phyloP scores from a whole-genome alignment of 2,797 vertebrate species.

The Poecilia velifera region DNA sequence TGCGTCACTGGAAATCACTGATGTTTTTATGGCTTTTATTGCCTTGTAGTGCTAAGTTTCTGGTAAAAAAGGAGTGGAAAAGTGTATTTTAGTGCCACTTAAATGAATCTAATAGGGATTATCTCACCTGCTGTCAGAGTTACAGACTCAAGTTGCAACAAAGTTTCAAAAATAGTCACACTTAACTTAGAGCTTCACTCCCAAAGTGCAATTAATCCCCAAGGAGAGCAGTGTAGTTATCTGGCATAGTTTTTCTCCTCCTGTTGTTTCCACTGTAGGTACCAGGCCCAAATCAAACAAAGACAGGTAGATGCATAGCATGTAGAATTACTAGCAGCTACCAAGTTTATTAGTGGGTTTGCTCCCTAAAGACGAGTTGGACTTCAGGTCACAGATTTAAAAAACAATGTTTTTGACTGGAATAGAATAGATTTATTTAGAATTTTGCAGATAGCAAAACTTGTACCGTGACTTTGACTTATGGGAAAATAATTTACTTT shows the following conservation, averaged over 20 bases:
- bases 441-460: background rate
- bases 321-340: too few relatives aligned
- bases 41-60: conserved; percentile 5
- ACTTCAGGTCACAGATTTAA: background rate
- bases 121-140: background rate
- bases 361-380: too few relatives aligned
- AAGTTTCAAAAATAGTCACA: background rate
- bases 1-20: conserved; percentile 41
- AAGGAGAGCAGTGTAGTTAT: background rate
- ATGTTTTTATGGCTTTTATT: conserved; percentile 28
- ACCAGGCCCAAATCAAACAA: background rate
- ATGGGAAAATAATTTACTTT: background rate
- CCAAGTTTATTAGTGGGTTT: too few relatives aligned
- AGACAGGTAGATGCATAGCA: too few relatives aligned
- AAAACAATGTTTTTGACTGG: too few relatives aligned
- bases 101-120: conserved; percentile 14
- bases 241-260: background rate
- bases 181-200: background rate
- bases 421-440: background rate
- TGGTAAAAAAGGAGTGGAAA: conserved; percentile 32
- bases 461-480: background rate
- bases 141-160: background rate
- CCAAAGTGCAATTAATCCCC: background rate
- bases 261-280: background rate
- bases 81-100: background rate